These are phyloP conservation scores for Seira ritae DNA, from an alignment of 2,888 invertebrate species.

Conservation along the genomic window DNA sequence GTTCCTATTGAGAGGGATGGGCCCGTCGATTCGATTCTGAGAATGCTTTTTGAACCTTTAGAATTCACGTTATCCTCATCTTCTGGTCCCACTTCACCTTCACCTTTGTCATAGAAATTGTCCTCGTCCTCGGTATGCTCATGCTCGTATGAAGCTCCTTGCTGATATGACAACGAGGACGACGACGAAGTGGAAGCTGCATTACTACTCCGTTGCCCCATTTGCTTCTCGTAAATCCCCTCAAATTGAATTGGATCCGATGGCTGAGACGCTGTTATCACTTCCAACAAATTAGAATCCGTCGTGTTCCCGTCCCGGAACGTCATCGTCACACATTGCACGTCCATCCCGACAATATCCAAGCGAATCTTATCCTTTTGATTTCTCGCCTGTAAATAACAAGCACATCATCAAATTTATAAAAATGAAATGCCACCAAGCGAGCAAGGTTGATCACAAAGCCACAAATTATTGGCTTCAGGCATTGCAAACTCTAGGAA, in stretches of 20 bases:
- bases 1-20: constrained; percentile 71
- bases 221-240: constrained; percentile 51
- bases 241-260: constrained; percentile 63
- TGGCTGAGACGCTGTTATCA: constrained; percentile 67
- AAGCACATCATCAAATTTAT: not conserved
- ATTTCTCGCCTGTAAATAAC: constrained; percentile 66
- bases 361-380: constrained; percentile 65
- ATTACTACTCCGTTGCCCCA: constrained; percentile 33
- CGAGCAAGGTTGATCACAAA: not conserved
- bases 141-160: too few species aligned
- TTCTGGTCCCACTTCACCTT: constrained; percentile 15
- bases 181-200: constrained; percentile 1
- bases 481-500: not conserved
- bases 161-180: constrained; percentile 23
- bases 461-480: not conserved
- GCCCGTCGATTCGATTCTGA: constrained; percentile 69
- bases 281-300: constrained; percentile 72
- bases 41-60: constrained; percentile 43
- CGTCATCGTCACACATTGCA: constrained; percentile 70
- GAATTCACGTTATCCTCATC: constrained; percentile 29
- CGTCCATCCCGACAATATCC: constrained; percentile 69
- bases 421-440: not conserved
- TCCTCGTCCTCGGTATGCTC: constrained; percentile 26
- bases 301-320: constrained; percentile 72
- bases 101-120: constrained; percentile 43